Evolutionary conservation across 2,888 invertebrate species (phyloP), one percentile per base, ranked within the genome.

Genomic region (Pediacus dermestoides): DNA sequence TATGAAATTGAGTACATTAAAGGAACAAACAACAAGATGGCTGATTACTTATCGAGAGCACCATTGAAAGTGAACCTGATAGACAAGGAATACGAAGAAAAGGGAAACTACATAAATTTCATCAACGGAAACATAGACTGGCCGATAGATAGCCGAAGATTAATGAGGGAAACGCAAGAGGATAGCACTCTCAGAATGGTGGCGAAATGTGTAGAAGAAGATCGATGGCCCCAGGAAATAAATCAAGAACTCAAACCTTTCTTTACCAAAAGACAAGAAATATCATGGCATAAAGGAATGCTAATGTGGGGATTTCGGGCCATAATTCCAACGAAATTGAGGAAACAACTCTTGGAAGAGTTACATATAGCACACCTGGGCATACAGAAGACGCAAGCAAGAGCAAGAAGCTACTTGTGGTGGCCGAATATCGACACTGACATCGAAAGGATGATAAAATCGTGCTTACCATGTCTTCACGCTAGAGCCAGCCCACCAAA

Each of bases 391-490:
- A 42, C 34, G 11, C 41, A 44, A 16, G 9, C 26, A 9, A 33
- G 43, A 11, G 39, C 43, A 15, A 32, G 43, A 22, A 36, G 37
- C 9, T 39, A 36, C 16, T 15, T 50, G 6, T 50, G 39, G 32
- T 50, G 50, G 48, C 38, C 46, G 16, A 31, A 27, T 7, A 33
- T 50, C 8, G 44, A 50, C 22, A 14, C 15, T n/a, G 36, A 46
- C 10, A 44, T 46, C 2, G 44, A 47, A 34, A 30, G 31, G n/a
- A 18, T 15, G n/a, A 9, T 34, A 11, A 27, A 33, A 9, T 13
- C 13, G 2, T 49, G 48, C 23, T 22, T 28, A n/a, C 9, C 34
- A 11, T 52, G 31, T 27, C 16, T 34, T 16, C 21, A 33, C 12
- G 12, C 12, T 11, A 39, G 10, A 10, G 18, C 9, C 22, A 34